phyloP scores from a whole-genome alignment of 1,140 invertebrate genomes.

The Tribolium madens region DNA sequence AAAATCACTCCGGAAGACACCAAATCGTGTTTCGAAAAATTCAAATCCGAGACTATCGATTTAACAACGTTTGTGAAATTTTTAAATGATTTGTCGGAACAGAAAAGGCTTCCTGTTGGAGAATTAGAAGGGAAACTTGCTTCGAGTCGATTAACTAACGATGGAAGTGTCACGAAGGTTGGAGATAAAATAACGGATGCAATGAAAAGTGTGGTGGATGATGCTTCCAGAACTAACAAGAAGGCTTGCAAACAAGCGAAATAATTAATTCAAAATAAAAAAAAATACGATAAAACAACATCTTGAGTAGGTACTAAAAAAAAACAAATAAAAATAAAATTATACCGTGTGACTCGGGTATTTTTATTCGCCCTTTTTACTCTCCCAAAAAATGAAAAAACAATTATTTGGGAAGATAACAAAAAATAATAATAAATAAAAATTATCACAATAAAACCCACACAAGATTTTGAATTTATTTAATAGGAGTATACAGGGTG shows the following conservation, averaged over 20 bases:
- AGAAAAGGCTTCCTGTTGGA: neutral
- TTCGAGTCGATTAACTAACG: neutral
- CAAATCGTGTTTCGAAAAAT: slow-evolving; percentile 1
- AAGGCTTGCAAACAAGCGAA: neutral
- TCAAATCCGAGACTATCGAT: slow-evolving; percentile 6
- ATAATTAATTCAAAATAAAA: too few relatives aligned
- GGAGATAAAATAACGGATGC: neutral
- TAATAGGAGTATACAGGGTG: too few relatives aligned
- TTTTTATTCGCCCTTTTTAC: too few relatives aligned
- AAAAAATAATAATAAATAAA: too few relatives aligned
- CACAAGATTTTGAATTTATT: too few relatives aligned
- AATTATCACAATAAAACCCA: too few relatives aligned
- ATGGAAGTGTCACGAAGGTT: neutral
- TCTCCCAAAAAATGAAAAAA: too few relatives aligned
- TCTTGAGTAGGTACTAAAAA: too few relatives aligned
- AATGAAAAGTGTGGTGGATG: neutral
- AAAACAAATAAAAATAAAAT: too few relatives aligned
- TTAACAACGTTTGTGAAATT: neutral
- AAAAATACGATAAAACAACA: too few relatives aligned
- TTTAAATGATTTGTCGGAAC: neutral
- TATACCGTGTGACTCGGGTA: too few relatives aligned
- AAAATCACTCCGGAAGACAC: neutral
- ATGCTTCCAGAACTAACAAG: neutral
- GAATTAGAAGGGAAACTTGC: slow-evolving; percentile 4
- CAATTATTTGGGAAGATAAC: too few relatives aligned